These are phyloP conservation scores for Saturnia japonica DNA, from an alignment of 2,888 invertebrate species.

Conservation along the genomic window DNA sequence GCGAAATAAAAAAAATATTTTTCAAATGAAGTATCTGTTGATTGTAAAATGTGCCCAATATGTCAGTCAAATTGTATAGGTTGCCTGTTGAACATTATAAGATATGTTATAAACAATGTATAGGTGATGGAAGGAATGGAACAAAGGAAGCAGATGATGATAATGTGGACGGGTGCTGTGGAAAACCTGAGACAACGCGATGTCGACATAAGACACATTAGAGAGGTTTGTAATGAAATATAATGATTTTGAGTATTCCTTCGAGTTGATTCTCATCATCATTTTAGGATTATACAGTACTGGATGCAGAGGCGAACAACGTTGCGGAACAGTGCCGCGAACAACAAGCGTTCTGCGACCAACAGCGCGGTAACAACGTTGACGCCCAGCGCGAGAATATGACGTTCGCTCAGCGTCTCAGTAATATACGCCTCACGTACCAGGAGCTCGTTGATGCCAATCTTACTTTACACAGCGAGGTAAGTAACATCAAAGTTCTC, in stretches of 20 bases:
- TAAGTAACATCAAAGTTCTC: too few species aligned
- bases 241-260: too few species aligned
- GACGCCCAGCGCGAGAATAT: slow-evolving; percentile 68
- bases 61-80: too few species aligned
- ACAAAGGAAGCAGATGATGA: slow-evolving; percentile 85
- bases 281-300: slow-evolving; percentile 77
- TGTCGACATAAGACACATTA: slow-evolving; percentile 82
- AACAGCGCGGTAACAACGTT: slow-evolving; percentile 82
- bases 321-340: slow-evolving; percentile 81
- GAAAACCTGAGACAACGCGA: slow-evolving; percentile 87
- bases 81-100: background rate
- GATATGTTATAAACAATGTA: background rate
- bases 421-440: slow-evolving; percentile 52
- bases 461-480: slow-evolving; percentile 66
- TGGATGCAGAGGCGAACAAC: slow-evolving; percentile 69
- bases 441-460: slow-evolving; percentile 55
- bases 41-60: too few species aligned
- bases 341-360: slow-evolving; percentile 82
- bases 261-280: too few species aligned
- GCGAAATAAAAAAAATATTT: too few species aligned
- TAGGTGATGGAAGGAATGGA: slow-evolving; percentile 82
- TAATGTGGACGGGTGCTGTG: slow-evolving; percentile 88
- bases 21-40: too few species aligned
- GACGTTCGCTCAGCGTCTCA: slow-evolving; percentile 58
- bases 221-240: slow-evolving; percentile 58